Evolutionary conservation across 2,797 vertebrate species (phyloP).

Genomic region (Gallinago solitaria): DNA sequence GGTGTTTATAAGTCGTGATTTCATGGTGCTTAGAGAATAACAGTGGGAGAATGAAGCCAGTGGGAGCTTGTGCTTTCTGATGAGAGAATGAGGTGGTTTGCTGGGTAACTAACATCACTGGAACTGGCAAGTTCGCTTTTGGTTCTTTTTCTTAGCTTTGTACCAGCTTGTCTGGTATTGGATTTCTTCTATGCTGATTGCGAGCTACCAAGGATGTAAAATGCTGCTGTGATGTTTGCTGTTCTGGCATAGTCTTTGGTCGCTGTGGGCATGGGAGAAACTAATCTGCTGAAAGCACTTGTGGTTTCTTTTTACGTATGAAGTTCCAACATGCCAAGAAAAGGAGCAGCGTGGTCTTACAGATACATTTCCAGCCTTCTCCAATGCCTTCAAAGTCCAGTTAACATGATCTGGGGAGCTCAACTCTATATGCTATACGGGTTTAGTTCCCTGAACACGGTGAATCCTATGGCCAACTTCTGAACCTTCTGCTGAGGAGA

Average conservation of each 20-base stretch:
- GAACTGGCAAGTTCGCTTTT: not conserved
- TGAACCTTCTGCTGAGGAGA: not conserved
- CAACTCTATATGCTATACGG: rapidly evolving
- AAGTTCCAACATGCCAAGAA: not conserved
- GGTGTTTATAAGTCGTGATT: not conserved
- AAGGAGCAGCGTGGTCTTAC: not conserved
- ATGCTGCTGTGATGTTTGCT: not conserved
- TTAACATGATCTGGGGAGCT: not conserved
- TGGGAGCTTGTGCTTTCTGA: not conserved
- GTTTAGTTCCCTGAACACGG: not conserved
- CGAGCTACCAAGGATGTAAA: not conserved
- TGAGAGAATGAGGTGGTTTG: not conserved
- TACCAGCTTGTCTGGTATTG: not conserved
- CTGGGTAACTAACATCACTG: not conserved
- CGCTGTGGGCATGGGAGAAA: not conserved
- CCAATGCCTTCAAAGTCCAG: not conserved
- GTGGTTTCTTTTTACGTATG: not conserved
- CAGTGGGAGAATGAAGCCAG: not conserved
- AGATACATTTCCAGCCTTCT: not conserved
- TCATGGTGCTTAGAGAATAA: not conserved
- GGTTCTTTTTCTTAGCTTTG: not conserved
- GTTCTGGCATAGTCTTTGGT: not conserved
- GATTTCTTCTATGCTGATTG: not conserved
- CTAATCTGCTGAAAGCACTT: not conserved
- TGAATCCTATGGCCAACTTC: not conserved